Evolutionary conservation across 2,888 invertebrate species (phyloP).

Genomic region (Agrotis ipsilon): DNA sequence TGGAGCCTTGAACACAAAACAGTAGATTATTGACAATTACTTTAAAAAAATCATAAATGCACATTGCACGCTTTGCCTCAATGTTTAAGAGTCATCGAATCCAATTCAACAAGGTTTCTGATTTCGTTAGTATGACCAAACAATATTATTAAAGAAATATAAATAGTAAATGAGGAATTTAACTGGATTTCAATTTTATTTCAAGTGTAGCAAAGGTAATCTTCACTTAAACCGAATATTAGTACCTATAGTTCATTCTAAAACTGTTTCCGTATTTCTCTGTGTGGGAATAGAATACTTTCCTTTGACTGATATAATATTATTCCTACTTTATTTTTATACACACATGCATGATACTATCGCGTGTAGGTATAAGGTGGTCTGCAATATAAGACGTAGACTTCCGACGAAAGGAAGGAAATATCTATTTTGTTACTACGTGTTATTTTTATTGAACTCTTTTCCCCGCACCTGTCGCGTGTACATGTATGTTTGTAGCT

Average conservation of each 20-base stretch:
- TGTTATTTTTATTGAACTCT: constrained; percentile 27
- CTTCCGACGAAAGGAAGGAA: constrained; percentile 39
- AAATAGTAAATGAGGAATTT: not conserved
- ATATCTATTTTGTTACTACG: constrained; percentile 12
- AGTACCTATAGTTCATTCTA: not conserved
- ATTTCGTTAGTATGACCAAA: not conserved
- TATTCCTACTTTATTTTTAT: too few relatives aligned
- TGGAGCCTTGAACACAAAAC: constrained; percentile 9
- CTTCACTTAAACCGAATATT: not conserved
- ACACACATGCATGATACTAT: not conserved
- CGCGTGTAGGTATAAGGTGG: constrained; percentile 15
- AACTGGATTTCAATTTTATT: not conserved
- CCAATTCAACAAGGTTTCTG: not conserved
- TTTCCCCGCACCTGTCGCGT: not conserved
- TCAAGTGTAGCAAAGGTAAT: not conserved
- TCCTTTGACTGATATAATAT: not conserved
- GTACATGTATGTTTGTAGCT: not conserved
- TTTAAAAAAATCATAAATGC: constrained; percentile 9
- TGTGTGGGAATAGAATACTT: not conserved
- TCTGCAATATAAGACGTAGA: constrained; percentile 6
- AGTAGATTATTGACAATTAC: constrained; percentile 21
- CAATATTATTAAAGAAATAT: not conserved
- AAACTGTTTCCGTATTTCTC: not conserved
- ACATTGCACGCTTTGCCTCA: constrained; percentile 15
- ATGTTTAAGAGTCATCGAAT: not conserved